Evolutionary conservation across 2,888 invertebrate genomes (phyloP), one percentile per base, ranked within the genome.

Genomic region (Lasioglossum calceatum): DNA sequence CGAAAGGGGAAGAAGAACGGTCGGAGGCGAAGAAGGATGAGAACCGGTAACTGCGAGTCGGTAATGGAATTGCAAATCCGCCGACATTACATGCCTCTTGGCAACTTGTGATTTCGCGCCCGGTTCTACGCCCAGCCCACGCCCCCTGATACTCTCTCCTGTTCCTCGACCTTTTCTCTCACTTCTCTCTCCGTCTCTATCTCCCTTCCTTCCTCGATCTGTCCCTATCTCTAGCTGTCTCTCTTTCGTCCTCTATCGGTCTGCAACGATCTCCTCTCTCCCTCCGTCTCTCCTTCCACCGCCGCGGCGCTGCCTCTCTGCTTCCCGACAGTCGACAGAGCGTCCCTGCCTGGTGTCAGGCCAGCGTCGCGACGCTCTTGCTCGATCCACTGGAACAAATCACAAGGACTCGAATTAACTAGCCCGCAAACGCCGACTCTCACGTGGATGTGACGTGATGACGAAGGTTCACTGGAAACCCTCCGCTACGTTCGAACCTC

Each of bases 61-160:
- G 93, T 94, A 94, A 94, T 94, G 94, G 94, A 94, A 94, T 94
- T 94, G 94, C 94, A 93, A 94, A 94, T 94, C 93, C 93, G 93
- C 92, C 92, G 93, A 94, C 94, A 92, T 94, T 94, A 94, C 94
- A 94, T 93, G 94, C 92, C 93, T 93, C 94, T 94, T 94, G 93
- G 93, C 93, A 94, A 93, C 94, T 94, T 93, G 93, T 92, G 94
- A 94, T 94, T 94, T 94, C 93, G 93, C 92, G 92, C 92, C 90
- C 86, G 90, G 84, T 88, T 83, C 92, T 87, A 79, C 87, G 87
- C 88, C 89, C 89, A 87, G 88, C 87, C 85, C 82, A 87, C 89
- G 77, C 83, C 85, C 74, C 76, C 88, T 42, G 79, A 87, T 88
- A 88, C 87, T 85, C 87, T 81, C 77, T 58, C n/a, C 61, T 73